These are phyloP conservation scores for Parasteatoda lunata DNA, from an alignment of 2,888 invertebrate species.

Conservation along the genomic window DNA sequence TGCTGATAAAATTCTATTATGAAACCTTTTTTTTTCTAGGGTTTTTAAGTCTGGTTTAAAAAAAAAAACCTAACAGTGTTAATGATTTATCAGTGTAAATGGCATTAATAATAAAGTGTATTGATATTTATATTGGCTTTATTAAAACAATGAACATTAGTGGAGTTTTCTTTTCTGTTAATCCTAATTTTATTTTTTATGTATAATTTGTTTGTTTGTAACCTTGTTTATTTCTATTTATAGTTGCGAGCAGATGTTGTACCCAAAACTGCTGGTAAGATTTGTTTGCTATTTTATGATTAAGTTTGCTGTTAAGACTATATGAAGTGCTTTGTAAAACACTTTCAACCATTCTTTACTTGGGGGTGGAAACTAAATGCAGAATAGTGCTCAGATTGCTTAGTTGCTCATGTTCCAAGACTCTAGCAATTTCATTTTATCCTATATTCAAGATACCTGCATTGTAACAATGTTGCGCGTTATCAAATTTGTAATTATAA, in stretches of 20 bases:
- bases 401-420: not conserved
- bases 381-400: not conserved
- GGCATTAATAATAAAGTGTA: too few relatives aligned
- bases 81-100: too few relatives aligned
- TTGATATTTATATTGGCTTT: too few relatives aligned
- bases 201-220: not conserved
- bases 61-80: too few relatives aligned
- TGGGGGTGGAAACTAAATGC: not conserved
- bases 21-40: too few relatives aligned
- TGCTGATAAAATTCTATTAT: too few relatives aligned
- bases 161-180: too few relatives aligned
- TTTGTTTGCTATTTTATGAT: not conserved
- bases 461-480: too few relatives aligned
- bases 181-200: not conserved
- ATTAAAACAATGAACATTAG: too few relatives aligned
- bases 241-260: conserved; percentile 92
- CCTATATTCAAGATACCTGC: not conserved
- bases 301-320: not conserved
- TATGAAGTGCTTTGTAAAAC: not conserved
- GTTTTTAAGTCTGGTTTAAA: too few relatives aligned
- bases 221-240: conserved; percentile 64
- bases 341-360: not conserved
- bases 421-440: not conserved
- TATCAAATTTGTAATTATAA: too few relatives aligned
- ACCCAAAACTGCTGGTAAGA: conserved; percentile 85